Conservation (phyloP, 2,113 vertebrate genomes). For the Bettongia penicillata region DNA sequence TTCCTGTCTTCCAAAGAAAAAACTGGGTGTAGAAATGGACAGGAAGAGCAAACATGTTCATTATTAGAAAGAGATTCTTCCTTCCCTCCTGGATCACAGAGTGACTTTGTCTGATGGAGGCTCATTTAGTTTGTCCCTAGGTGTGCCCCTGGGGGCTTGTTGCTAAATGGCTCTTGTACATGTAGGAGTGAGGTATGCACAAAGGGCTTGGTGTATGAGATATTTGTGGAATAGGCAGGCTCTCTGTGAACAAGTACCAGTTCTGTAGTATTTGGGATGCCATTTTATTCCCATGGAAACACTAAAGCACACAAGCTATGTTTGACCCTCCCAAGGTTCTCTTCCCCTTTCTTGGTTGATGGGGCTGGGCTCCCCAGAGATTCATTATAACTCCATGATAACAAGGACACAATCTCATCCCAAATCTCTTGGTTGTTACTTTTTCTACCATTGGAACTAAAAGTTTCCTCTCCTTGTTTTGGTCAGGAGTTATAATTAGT, state of each 20-base stretch:
- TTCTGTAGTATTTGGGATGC: slow-evolving; percentile 33
- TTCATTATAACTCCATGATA: slow-evolving; percentile 19
- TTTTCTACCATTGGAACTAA: slow-evolving; percentile 45
- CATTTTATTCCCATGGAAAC: slow-evolving; percentile 56
- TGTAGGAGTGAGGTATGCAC: not conserved
- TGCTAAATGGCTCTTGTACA: not conserved
- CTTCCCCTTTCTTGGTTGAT: slow-evolving; percentile 43
- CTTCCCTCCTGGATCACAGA: not conserved
- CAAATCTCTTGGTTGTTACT: slow-evolving; percentile 44
- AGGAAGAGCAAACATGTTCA: not conserved
- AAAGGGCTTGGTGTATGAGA: slow-evolving; percentile 1
- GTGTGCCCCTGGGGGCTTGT: not conserved
- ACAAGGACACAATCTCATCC: slow-evolving; percentile 41
- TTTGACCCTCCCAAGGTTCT: slow-evolving; percentile 47
- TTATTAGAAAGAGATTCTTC: slow-evolving; percentile 2
- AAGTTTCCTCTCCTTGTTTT: not conserved
- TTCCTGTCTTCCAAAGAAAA: not conserved
- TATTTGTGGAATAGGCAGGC: slow-evolving; percentile 36
- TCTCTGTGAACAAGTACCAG: slow-evolving; percentile 27
- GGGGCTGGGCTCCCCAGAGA: slow-evolving; percentile 44
- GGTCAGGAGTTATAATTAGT: slow-evolving; percentile 20
- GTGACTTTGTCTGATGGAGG: slow-evolving; percentile 4
- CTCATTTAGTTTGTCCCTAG: not conserved
- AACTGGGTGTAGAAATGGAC: not conserved
- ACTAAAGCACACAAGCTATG: not conserved